A percentile compares a stretch with the other conserved stretches of the same genome.
Evolutionary conservation across 2,888 invertebrate species (phyloP).

Genomic region (Agrochola litura): DNA sequence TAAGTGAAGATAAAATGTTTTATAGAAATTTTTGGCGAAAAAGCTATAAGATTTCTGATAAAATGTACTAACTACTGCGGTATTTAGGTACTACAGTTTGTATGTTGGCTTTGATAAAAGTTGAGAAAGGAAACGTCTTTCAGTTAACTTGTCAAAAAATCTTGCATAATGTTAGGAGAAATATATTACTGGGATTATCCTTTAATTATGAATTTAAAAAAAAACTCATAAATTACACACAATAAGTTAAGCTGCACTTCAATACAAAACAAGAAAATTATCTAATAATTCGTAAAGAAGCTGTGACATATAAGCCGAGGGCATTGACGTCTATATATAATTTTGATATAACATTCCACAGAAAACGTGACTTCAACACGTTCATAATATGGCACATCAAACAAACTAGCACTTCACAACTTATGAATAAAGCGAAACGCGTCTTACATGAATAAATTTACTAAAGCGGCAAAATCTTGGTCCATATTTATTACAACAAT

Average conservation of each 20-base stretch:
- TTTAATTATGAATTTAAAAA: neutral
- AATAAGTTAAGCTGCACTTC: neutral
- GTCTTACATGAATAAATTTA: conserved; percentile 63
- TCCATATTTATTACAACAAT: conserved; percentile 63
- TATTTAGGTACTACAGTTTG: neutral
- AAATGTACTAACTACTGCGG: conserved; percentile 10
- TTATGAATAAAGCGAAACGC: conserved; percentile 62
- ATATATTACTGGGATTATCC: neutral
- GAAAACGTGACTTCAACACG: conserved; percentile 57
- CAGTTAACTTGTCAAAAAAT: neutral
- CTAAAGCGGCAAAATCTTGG: conserved; percentile 54
- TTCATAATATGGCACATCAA: conserved; percentile 57
- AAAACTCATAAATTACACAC: neutral
- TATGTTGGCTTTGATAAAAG: neutral
- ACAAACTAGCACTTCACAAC: conserved; percentile 61
- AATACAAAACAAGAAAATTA: neutral
- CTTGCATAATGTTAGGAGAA: neutral
- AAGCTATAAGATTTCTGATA: conserved; percentile 14
- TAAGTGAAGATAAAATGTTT: conserved; percentile 33
- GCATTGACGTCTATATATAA: conserved; percentile 47
- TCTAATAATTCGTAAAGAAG: neutral
- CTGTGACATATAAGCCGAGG: conserved; percentile 12
- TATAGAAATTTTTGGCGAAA: neutral
- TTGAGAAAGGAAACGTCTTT: neutral
- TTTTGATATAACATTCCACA: conserved; percentile 40